Base-by-base conservation (phyloP, 2,113 vertebrate genomes). In the Azemiops feae region DNA sequence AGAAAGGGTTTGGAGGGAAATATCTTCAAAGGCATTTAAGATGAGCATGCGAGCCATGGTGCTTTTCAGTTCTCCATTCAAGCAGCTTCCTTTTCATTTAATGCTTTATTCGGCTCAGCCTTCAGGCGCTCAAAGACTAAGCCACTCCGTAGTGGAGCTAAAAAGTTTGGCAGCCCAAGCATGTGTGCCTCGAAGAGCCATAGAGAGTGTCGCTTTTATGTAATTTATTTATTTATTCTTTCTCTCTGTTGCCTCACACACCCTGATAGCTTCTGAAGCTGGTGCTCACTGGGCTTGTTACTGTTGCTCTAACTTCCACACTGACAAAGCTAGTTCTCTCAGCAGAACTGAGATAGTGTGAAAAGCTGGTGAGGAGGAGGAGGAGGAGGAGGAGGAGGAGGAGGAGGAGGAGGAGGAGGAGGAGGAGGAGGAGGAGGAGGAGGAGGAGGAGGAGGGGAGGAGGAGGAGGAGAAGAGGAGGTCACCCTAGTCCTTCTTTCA, bases 31-130 rank as follows among this genome's bases (percentile, higher is more conserved):
- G 52, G 8, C 96, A 85, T 89, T 94, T 88, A 88, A 92, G 60
- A 95, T 25, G 34, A 95, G 12, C 0, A 1, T 45, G 69, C 45
- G 58, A 88, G 18, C n/a, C 27, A 1, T 0, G 0, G 7, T 34
- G 43, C 7, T 93, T 96, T 95, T 92, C 27, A 92, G 89, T 92
- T 93, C 93, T 58, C 95, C 90, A 92, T 64, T 96, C 90, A 90
- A 58, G 93, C 23, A 81, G 11, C 34, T 87, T 93, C 53, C 74
- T 58, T 95, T 94, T 74, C 60, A 0, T 90, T 93, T 94, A 93
- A 94, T 91, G n/a, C 8, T 54, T 64, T 52, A 9, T 90, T 57
- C 91, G 57, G 0, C 87, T 88, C 47, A n/a, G 53, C 87, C 91
- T 94, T 2, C 30, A 93, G 91, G 14, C 52, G 4, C n/a, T 52